These are phyloP conservation scores for Tyrannus savana DNA, from an alignment of 2,113 vertebrate species.

Conservation along the genomic window DNA sequence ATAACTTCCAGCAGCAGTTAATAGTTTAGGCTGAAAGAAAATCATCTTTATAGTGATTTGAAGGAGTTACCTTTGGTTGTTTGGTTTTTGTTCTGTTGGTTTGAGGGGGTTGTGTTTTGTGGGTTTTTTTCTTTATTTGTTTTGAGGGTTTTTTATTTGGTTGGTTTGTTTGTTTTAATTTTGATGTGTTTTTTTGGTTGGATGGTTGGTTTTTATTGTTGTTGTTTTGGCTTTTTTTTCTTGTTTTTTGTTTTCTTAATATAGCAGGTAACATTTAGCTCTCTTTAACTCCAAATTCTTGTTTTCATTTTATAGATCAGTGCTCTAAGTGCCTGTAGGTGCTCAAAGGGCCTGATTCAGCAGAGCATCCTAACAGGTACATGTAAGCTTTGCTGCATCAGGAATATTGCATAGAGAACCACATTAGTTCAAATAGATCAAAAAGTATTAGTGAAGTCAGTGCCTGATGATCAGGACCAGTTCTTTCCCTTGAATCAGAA, in stretches of 20 bases:
- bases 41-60: not conserved
- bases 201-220: not conserved
- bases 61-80: not conserved
- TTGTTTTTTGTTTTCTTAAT: not conserved
- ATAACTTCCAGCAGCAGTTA: not conserved
- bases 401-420: not conserved
- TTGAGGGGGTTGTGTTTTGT: not conserved
- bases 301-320: not conserved
- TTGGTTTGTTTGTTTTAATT: not conserved
- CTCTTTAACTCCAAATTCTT: not conserved
- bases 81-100: not conserved
- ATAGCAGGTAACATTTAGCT: not conserved
- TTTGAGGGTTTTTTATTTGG: not conserved
- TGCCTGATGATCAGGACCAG: not conserved
- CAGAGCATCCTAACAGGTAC: not conserved
- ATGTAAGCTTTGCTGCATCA: not conserved
- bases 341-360: conserved; percentile 5
- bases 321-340: not conserved
- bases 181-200: not conserved
- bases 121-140: not conserved
- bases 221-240: not conserved
- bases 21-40: not conserved
- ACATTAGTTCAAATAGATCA: not conserved
- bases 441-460: not conserved
- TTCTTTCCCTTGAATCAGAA: not conserved